Evolutionary conservation across 2,888 invertebrate genomes (phyloP).

Genomic region (Ommatoiulus sabulosus): DNA sequence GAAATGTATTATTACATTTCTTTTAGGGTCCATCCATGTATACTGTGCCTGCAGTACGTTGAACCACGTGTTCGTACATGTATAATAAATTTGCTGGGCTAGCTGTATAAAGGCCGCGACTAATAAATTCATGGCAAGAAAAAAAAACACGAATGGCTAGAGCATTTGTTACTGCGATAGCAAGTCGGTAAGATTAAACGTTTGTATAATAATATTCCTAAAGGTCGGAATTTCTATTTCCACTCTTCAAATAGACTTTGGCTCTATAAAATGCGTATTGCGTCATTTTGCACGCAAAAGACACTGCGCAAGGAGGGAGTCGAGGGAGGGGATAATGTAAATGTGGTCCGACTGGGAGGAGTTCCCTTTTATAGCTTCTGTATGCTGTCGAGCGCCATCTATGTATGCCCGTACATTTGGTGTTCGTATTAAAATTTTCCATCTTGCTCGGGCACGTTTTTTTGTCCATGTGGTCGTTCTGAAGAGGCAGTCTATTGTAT

Average conservation of each 20-base stretch:
- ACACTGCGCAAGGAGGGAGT: too few relatives aligned
- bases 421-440: neutral
- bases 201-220: neutral
- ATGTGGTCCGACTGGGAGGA: too few relatives aligned
- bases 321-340: too few relatives aligned
- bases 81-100: too few relatives aligned
- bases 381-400: neutral
- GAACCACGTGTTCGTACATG: too few relatives aligned
- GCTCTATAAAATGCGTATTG: too few relatives aligned
- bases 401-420: neutral
- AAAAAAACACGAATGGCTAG: neutral
- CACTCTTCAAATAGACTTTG: too few relatives aligned
- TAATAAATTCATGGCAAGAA: neutral
- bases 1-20: too few relatives aligned
- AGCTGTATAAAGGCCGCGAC: neutral
- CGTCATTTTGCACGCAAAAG: too few relatives aligned
- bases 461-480: neutral
- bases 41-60: too few relatives aligned
- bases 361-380: neutral
- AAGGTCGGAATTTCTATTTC: too few relatives aligned
- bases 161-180: neutral
- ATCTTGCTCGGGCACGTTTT: neutral
- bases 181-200: constrained; percentile 11
- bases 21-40: too few relatives aligned
- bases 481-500: neutral